Percentiles rank a stretch among this genome's conserved stretches.
phyloP scores from a whole-genome alignment of 2,113 vertebrate genomes.

The Miniopterus natalensis region DNA sequence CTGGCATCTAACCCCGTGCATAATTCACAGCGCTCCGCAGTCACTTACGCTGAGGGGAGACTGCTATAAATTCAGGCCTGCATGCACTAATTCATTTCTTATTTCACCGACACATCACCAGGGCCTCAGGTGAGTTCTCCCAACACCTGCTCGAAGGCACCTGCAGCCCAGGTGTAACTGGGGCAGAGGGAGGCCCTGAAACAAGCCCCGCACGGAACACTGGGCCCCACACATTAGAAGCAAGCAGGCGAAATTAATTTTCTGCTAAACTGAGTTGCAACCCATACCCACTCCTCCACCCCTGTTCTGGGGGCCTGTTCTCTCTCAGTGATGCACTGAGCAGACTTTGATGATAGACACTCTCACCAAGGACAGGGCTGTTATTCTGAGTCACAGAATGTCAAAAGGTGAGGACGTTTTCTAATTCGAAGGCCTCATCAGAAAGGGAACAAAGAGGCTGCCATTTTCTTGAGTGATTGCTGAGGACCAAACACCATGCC shows the following conservation, averaged over 20 bases:
- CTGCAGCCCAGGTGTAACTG: background rate
- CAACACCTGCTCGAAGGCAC: conserved; percentile 21
- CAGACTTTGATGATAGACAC: background rate
- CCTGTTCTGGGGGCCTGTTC: too few species aligned
- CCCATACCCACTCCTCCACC: background rate
- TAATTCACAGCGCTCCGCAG: conserved; percentile 80
- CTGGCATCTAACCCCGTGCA: conserved; percentile 60
- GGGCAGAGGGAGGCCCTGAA: background rate
- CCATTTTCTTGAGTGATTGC: background rate
- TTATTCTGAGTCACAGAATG: conserved; percentile 26
- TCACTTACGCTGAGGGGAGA: conserved; percentile 71
- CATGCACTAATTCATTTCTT: conserved; percentile 80
- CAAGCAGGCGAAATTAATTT: conserved; percentile 48
- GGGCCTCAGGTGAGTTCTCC: conserved; percentile 37
- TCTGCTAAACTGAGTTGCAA: conserved; percentile 40
- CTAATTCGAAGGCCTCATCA: background rate
- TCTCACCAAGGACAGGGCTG: rapidly evolving
- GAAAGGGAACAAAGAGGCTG: background rate
- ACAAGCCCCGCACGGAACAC: background rate
- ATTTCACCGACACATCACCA: conserved; percentile 69
- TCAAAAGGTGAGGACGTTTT: background rate
- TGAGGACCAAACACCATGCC: background rate
- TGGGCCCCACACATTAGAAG: background rate
- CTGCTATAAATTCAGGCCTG: conserved; percentile 70
- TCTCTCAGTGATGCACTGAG: background rate